Evolutionary conservation across 2,888 invertebrate genomes (phyloP).

Genomic region (Scrobipalpa costella): DNA sequence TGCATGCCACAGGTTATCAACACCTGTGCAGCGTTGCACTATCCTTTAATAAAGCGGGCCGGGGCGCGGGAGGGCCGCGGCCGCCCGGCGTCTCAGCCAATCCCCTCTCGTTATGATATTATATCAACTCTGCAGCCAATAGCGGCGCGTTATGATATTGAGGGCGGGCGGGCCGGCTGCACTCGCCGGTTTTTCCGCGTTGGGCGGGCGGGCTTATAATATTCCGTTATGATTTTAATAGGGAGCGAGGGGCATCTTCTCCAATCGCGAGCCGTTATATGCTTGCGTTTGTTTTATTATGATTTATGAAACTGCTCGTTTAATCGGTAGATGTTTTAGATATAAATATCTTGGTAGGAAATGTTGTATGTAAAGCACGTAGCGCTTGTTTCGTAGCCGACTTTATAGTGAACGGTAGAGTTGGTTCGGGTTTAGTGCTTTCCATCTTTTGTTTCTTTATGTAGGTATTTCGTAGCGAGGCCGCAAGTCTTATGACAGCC

Average conservation of each 20-base stretch:
- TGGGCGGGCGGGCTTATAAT: conserved; percentile 79
- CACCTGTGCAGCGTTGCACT: conserved; percentile 51
- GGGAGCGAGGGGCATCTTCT: conserved; percentile 50
- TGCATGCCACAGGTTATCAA: conserved; percentile 13
- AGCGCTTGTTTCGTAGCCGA: conserved; percentile 8
- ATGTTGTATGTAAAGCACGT: neutral
- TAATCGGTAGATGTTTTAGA: neutral
- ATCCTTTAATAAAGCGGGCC: conserved; percentile 65
- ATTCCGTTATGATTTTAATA: conserved; percentile 75
- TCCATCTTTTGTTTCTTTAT: conserved; percentile 12
- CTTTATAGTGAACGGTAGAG: neutral
- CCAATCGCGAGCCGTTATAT: conserved; percentile 31
- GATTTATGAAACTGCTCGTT: conserved; percentile 18
- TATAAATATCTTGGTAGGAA: neutral
- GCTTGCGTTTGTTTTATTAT: conserved; percentile 20
- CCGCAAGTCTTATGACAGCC: conserved; percentile 25
- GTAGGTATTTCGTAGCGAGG: neutral
- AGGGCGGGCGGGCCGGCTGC: conserved; percentile 70
- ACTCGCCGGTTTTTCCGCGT: conserved; percentile 63
- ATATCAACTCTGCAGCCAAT: conserved; percentile 82
- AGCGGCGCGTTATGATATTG: conserved; percentile 79
- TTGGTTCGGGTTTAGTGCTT: conserved; percentile 5
- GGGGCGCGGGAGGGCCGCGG: conserved; percentile 60
- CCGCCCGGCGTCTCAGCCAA: conserved; percentile 71
- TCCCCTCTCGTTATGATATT: conserved; percentile 83